Conservation (phyloP, 1,140 invertebrate species). For the Aplysia californica region DNA sequence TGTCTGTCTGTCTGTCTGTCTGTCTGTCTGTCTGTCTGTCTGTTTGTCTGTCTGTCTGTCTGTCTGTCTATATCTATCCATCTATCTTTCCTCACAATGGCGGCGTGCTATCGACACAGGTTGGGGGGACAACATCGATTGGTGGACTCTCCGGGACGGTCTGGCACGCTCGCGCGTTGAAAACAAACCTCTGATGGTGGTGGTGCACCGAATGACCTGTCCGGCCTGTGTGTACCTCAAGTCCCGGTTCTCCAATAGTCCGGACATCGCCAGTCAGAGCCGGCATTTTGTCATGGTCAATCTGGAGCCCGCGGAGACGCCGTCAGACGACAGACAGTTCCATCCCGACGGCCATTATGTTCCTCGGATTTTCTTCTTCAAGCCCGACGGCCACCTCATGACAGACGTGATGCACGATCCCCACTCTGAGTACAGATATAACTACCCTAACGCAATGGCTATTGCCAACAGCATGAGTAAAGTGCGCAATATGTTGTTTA, state of each 20-base stretch:
- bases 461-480: too few species aligned
- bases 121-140: slow-evolving; percentile 3
- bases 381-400: neutral
- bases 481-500: too few species aligned
- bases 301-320: neutral
- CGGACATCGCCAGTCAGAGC: neutral
- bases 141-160: neutral
- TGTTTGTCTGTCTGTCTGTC: too few species aligned
- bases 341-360: neutral
- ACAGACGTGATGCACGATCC: neutral
- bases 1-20: neutral
- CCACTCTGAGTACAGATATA: too few species aligned
- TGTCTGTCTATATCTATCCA: too few species aligned
- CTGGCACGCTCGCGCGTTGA: neutral
- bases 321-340: neutral
- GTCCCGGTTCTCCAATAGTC: neutral
- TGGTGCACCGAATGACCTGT: neutral
- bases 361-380: neutral
- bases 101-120: neutral
- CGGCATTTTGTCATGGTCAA: neutral
- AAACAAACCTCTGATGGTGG: slow-evolving; percentile 2
- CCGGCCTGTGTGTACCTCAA: neutral
- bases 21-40: too few species aligned
- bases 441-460: too few species aligned
- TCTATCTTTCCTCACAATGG: too few species aligned